These are phyloP conservation scores for Drosophila maculinotata DNA, from an alignment of 2,888 invertebrate species.

Conservation along the genomic window DNA sequence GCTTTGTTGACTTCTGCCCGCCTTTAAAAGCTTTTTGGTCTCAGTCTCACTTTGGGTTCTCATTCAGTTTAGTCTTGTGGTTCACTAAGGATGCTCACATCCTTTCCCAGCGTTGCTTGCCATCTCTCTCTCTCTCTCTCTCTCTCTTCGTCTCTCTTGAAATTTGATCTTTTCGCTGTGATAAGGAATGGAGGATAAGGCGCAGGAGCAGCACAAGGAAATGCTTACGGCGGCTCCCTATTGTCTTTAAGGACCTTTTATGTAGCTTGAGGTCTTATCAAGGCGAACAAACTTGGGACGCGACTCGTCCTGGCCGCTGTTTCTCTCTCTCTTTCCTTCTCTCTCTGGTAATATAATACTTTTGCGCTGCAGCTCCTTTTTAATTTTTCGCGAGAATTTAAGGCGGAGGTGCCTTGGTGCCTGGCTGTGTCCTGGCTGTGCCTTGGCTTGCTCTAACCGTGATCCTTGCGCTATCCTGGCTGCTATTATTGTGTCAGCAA, in stretches of 20 bases:
- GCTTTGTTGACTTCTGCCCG: conserved; percentile 49
- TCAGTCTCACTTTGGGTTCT: background rate
- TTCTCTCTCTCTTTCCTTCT: conserved; percentile 2
- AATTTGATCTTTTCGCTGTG: conserved; percentile 75
- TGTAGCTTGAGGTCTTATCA: conserved; percentile 67
- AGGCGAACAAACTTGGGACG: conserved; percentile 56
- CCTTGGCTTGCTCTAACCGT: conserved; percentile 18
- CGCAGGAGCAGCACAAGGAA: conserved; percentile 60
- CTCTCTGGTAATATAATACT: conserved; percentile 62
- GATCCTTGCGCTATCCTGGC: conserved; percentile 49
- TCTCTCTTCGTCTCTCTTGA: conserved; percentile 38
- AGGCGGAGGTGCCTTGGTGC: conserved; percentile 71
- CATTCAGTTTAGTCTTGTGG: conserved; percentile 9
- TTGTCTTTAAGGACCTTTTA: conserved; percentile 72
- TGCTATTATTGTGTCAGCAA: conserved; percentile 81
- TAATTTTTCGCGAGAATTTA: conserved; percentile 79
- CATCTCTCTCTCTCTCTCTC: conserved; percentile 14
- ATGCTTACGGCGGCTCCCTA: conserved; percentile 46
- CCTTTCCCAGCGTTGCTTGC: conserved; percentile 55
- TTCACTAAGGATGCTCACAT: conserved; percentile 31
- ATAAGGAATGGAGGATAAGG: conserved; percentile 62
- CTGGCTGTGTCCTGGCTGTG: conserved; percentile 14
- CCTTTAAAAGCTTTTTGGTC: conserved; percentile 19
- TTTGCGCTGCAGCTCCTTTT: conserved; percentile 65
- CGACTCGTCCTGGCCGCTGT: conserved; percentile 11